phyloP scores from a whole-genome alignment of 2,888 invertebrate genomes.

The Calliopum simillimum region DNA sequence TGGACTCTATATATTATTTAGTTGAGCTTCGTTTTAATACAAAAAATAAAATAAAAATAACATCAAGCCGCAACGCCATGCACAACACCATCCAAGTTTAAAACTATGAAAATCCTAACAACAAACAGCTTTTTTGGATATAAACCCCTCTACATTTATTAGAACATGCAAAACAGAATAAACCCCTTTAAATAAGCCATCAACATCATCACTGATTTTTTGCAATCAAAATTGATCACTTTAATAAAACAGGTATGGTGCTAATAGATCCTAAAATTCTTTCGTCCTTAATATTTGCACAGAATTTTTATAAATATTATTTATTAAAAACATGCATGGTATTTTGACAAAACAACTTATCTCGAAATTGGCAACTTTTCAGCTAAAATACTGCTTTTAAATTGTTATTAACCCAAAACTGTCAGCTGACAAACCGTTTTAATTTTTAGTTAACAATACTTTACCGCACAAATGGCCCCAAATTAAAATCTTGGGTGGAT shows the following conservation, averaged over 20 bases:
- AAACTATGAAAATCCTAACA: not conserved
- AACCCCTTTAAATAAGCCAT: conserved; percentile 4
- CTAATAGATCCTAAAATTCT: not conserved
- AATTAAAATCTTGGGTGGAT: too few relatives aligned
- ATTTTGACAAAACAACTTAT: too few relatives aligned
- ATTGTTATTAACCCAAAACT: too few relatives aligned
- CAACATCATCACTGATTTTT: conserved; percentile 20
- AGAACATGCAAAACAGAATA: conserved; percentile 13
- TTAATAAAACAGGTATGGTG: conserved; percentile 30
- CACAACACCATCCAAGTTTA: conserved; percentile 17
- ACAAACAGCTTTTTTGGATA: conserved; percentile 11
- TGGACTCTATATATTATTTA: not conserved
- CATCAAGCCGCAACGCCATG: not conserved
- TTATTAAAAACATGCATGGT: too few relatives aligned
- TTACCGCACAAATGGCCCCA: too few relatives aligned
- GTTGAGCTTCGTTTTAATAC: conserved; percentile 7
- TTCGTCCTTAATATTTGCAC: too few relatives aligned
- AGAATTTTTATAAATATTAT: too few relatives aligned
- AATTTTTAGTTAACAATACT: too few relatives aligned
- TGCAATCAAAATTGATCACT: conserved; percentile 8
- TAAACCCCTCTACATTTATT: conserved; percentile 11
- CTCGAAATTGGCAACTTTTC: too few relatives aligned
- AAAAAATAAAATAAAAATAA: too few relatives aligned
- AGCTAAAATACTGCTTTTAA: too few relatives aligned
- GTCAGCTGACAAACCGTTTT: too few relatives aligned